phyloP scores from a whole-genome alignment of 2,113 vertebrate species.

The Craseonycteris thonglongyai region DNA sequence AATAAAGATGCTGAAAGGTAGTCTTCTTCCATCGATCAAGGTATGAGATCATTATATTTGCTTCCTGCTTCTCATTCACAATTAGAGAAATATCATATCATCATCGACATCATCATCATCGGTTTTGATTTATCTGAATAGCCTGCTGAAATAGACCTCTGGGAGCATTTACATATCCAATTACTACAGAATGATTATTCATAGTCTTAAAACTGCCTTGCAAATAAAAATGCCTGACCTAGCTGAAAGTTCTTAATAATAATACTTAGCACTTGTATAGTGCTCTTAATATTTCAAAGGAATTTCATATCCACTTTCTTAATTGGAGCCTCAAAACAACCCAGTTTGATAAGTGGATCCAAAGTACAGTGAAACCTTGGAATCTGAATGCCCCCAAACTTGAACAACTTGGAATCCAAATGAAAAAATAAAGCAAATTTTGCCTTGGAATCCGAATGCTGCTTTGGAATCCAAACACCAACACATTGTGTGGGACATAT shows the following conservation, averaged over 20 bases:
- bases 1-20: neutral
- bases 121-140: constrained; percentile 57
- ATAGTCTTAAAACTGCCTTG: constrained; percentile 39
- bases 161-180: constrained; percentile 58
- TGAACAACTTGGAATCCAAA: too few relatives aligned
- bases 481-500: too few relatives aligned
- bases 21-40: neutral
- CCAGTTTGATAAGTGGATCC: constrained; percentile 16
- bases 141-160: constrained; percentile 28
- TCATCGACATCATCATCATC: constrained; percentile 18
- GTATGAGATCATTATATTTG: constrained; percentile 20
- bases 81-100: constrained; percentile 30
- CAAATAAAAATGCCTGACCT: constrained; percentile 30
- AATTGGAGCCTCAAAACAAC: neutral
- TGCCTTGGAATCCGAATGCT: too few relatives aligned
- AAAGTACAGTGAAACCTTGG: too few relatives aligned
- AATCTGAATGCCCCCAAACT: too few relatives aligned
- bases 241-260: constrained; percentile 45
- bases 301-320: constrained; percentile 34
- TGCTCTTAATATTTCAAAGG: constrained; percentile 20
- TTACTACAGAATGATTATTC: constrained; percentile 57
- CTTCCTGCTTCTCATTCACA: neutral
- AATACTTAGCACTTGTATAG: neutral
- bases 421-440: too few relatives aligned
- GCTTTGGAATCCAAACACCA: too few relatives aligned